phyloP scores from a whole-genome alignment of 2,888 invertebrate genomes.

The Listrodromus nycthemerus region DNA sequence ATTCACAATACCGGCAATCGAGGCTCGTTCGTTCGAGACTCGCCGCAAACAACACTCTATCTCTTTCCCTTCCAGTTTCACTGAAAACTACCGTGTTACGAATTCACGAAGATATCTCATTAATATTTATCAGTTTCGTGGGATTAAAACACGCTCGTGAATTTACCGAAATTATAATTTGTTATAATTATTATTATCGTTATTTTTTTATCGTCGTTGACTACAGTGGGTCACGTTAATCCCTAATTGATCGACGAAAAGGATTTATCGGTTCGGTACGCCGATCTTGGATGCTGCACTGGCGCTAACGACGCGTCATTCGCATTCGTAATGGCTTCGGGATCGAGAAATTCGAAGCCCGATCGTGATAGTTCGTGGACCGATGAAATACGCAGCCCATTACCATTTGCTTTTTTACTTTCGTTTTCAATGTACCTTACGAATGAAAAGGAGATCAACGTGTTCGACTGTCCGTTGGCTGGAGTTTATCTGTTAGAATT shows the following conservation, averaged over 20 bases:
- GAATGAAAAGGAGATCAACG: neutral
- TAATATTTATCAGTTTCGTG: constrained; percentile 28
- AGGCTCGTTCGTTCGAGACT: constrained; percentile 1
- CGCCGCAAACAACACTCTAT: constrained; percentile 17
- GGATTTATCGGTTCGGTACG: neutral
- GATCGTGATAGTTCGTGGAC: constrained; percentile 32
- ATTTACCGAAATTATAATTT: neutral
- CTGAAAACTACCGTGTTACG: constrained; percentile 1
- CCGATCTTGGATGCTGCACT: neutral
- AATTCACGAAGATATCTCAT: constrained; percentile 22
- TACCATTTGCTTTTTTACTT: neutral
- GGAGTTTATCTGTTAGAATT: constrained; percentile 28
- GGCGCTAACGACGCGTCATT: neutral
- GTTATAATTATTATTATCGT: neutral
- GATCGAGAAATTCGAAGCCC: neutral
- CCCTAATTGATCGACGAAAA: constrained; percentile 6
- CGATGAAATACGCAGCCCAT: constrained; percentile 18
- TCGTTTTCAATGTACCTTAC: neutral
- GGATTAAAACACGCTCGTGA: neutral
- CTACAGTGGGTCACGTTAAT: neutral
- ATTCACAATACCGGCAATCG: constrained; percentile 30
- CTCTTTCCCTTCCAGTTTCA: neutral
- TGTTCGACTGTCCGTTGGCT: constrained; percentile 6
- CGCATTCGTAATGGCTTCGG: constrained; percentile 43
- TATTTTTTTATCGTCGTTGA: constrained; percentile 31